Evolutionary conservation across 1,140 invertebrate species (phyloP).

Genomic region (Phocides pigmalion): DNA sequence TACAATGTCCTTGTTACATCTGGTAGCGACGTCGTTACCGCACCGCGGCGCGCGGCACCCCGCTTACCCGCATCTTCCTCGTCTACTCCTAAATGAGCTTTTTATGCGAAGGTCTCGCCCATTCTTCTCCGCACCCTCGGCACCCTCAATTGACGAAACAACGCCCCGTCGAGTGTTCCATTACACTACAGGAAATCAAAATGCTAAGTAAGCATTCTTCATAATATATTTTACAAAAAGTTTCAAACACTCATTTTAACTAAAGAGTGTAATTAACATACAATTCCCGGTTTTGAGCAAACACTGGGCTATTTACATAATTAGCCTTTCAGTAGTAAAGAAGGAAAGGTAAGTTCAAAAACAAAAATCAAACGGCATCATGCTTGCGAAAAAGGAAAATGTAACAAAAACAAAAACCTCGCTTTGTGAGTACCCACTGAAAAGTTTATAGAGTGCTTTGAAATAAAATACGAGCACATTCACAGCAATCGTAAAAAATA

Average conservation of each 20-base stretch:
- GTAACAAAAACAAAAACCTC: conserved; percentile 23
- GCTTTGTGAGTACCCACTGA: conserved; percentile 18
- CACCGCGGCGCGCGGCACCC: background rate
- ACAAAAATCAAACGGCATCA: conserved; percentile 20
- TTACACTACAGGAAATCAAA: conserved; percentile 9
- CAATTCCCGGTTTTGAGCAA: too few relatives aligned
- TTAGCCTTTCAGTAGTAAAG: too few relatives aligned
- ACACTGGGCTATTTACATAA: too few relatives aligned
- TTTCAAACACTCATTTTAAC: background rate
- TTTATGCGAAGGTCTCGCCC: conserved; percentile 17
- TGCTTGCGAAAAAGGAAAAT: conserved; percentile 15
- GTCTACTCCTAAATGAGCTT: conserved; percentile 18
- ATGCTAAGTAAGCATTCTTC: background rate
- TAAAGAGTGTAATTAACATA: background rate
- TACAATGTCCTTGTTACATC: background rate
- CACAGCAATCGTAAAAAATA: conserved; percentile 24
- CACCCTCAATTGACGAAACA: conserved; percentile 13
- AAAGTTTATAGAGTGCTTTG: conserved; percentile 24
- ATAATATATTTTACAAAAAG: background rate
- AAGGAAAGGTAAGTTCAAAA: conserved; percentile 5
- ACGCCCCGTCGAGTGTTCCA: conserved; percentile 5
- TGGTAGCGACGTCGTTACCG: conserved; percentile 4
- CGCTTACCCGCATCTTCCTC: background rate
- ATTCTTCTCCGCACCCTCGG: conserved; percentile 2
- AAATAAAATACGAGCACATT: conserved; percentile 29